A percentile compares a stretch with the other conserved stretches of the same genome.
These are phyloP conservation scores for Myathropa florea DNA, from an alignment of 2,888 invertebrate genomes.

Conservation along the genomic window DNA sequence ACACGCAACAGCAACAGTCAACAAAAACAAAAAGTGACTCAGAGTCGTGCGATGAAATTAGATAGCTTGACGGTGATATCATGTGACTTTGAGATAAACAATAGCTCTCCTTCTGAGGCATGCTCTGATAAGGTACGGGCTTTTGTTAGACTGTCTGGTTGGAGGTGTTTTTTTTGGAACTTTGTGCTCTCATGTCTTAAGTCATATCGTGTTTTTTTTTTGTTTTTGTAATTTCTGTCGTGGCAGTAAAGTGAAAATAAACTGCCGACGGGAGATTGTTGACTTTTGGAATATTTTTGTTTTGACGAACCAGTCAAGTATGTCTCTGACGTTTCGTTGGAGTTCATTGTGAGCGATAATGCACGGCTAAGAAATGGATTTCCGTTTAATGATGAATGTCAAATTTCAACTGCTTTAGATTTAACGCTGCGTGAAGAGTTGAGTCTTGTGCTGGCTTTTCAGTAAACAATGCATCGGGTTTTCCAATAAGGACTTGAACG, in stretches of 20 bases:
- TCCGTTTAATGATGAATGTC: neutral
- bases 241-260: neutral
- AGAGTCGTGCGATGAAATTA: constrained; percentile 58
- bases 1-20: constrained; percentile 43
- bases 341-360: neutral
- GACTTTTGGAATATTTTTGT: neutral
- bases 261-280: neutral
- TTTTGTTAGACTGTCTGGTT: constrained; percentile 29
- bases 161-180: neutral
- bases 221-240: neutral
- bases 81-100: constrained; percentile 46
- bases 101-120: constrained; percentile 3
- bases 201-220: neutral
- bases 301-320: neutral
- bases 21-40: constrained; percentile 36
- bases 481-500: too few species aligned
- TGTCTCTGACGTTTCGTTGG: neutral
- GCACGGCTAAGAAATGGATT: neutral
- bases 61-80: constrained; percentile 60
- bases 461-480: too few species aligned
- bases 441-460: too few species aligned
- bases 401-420: too few species aligned
- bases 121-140: constrained; percentile 44
- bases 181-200: neutral
- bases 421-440: too few species aligned